These are phyloP conservation scores for Acridotheres tristis DNA, from an alignment of 2,797 vertebrate species.

Conservation along the genomic window DNA sequence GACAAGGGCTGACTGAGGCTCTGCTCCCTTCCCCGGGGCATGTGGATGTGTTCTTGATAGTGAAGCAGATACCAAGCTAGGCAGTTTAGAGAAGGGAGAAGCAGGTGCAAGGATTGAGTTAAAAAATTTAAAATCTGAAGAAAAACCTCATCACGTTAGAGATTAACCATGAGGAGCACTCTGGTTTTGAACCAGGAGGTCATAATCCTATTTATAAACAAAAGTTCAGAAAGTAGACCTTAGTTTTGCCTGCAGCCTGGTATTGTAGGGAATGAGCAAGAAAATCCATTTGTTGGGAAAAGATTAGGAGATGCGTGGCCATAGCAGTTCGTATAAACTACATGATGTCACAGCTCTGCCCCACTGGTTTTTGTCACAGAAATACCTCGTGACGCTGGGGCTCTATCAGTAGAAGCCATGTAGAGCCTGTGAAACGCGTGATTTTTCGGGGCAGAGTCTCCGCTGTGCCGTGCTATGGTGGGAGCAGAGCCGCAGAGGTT, in stretches of 20 bases:
- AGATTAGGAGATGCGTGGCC: not conserved
- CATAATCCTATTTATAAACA: not conserved
- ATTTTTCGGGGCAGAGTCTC: not conserved
- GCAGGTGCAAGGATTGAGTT: not conserved
- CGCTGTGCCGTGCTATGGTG: not conserved
- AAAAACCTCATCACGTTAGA: not conserved
- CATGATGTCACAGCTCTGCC: not conserved
- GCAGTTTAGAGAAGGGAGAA: not conserved
- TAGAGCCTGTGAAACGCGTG: rapidly evolving
- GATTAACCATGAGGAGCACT: not conserved
- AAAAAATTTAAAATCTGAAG: not conserved
- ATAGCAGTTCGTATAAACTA: not conserved
- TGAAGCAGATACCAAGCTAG: not conserved
- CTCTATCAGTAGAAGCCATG: not conserved
- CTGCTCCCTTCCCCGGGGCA: not conserved
- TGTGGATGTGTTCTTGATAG: not conserved
- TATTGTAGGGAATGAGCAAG: not conserved
- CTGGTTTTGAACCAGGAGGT: not conserved
- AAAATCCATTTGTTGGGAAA: not conserved
- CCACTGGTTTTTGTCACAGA: not conserved
- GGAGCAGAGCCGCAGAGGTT: not conserved
- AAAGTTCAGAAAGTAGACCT: not conserved
- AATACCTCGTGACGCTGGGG: not conserved
- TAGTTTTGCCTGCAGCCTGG: not conserved
- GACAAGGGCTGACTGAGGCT: not conserved